Conservation (phyloP, 2,113 vertebrate species). For the Pachypanchax playfairii region DNA sequence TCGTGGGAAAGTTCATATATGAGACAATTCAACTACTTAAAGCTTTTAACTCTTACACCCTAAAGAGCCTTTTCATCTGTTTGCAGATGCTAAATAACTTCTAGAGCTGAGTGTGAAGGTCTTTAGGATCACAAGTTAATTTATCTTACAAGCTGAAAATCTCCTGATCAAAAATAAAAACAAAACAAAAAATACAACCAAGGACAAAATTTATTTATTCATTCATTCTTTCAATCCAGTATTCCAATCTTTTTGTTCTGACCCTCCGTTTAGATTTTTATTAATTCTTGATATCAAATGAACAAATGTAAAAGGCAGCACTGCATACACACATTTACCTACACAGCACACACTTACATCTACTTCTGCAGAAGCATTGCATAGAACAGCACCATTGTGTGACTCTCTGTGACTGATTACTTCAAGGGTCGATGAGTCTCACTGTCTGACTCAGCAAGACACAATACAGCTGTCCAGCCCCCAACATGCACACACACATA, state of each 20-base stretch:
- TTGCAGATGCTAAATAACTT: conserved; percentile 23
- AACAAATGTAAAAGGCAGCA: neutral
- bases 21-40: conserved; percentile 56
- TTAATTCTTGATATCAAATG: conserved; percentile 4
- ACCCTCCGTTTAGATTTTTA: neutral
- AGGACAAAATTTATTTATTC: too few species aligned
- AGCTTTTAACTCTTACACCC: conserved; percentile 45
- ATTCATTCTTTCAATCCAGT: too few species aligned
- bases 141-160: conserved; percentile 19
- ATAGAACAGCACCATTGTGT: neutral
- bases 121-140: conserved; percentile 48
- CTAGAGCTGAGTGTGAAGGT: conserved; percentile 29
- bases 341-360: conserved; percentile 12
- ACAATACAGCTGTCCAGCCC: conserved; percentile 24
- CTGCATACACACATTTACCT: too few species aligned
- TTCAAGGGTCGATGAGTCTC: conserved; percentile 50
- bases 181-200: too few species aligned
- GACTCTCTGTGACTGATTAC: conserved; percentile 46
- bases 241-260: neutral
- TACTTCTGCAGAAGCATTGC: conserved; percentile 7
- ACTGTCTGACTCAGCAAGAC: conserved; percentile 56
- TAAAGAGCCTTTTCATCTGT: conserved; percentile 33
- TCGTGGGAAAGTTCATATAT: conserved; percentile 70
- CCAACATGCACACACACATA: conserved; percentile 1
- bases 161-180: conserved; percentile 19